Evolutionary conservation across 2,113 vertebrate genomes (phyloP).

Genomic region (Hymenochirus boettgeri): DNA sequence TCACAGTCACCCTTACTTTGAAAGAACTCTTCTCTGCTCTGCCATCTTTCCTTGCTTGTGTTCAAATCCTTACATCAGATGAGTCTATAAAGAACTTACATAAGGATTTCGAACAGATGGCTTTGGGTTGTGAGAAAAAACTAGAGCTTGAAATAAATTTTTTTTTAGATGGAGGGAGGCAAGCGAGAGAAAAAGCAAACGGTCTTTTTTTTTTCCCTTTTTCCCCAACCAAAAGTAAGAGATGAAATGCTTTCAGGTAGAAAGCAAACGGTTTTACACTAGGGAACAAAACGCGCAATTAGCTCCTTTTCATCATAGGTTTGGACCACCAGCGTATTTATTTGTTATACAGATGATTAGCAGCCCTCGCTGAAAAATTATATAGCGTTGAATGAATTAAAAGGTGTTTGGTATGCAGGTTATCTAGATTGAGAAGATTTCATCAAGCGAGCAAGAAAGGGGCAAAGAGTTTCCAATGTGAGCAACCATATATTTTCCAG

Average conservation of each 20-base stretch:
- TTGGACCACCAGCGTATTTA: constrained; percentile 9
- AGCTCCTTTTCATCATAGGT: constrained; percentile 11
- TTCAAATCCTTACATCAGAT: background rate
- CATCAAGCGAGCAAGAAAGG: constrained; percentile 1
- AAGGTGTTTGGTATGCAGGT: constrained; percentile 27
- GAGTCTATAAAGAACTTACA: constrained; percentile 21
- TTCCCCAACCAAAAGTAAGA: background rate
- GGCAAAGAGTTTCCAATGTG: no score
- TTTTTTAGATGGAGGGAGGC: constrained; percentile 10
- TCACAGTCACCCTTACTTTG: no score
- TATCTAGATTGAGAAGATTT: constrained; percentile 34
- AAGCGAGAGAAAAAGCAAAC: background rate
- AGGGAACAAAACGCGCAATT: constrained; percentile 12
- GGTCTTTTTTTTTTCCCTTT: background rate
- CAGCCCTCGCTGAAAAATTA: constrained; percentile 32
- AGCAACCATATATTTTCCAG: no score
- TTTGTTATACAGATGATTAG: constrained; percentile 40
- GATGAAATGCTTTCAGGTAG: constrained; percentile 26
- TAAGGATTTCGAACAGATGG: constrained; percentile 35
- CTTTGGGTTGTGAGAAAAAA: constrained; percentile 4
- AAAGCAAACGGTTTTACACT: constrained; percentile 1
- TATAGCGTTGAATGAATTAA: background rate
- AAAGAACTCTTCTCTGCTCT: no score
- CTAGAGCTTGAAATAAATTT: constrained; percentile 34
- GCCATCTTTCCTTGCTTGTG: no score